Conservation (phyloP, 2,888 invertebrate species). For the Neelides folsomi region DNA sequence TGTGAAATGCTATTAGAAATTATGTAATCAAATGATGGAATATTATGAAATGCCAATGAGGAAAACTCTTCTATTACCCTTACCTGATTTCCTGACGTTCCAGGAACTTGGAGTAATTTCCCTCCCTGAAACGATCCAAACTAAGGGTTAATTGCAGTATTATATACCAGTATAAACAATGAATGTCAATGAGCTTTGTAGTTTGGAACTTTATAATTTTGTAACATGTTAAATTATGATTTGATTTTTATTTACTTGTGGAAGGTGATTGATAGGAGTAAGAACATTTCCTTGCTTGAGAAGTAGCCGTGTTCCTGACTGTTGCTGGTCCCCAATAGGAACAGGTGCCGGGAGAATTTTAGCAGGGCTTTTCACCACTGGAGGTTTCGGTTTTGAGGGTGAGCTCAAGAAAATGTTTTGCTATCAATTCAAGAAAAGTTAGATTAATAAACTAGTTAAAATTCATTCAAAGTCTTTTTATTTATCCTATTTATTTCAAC, state of each 20-base stretch:
- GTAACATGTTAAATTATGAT: no score
- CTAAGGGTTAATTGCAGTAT: background rate
- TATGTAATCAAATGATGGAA: background rate
- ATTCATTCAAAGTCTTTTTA: background rate
- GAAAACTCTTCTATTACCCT: no score
- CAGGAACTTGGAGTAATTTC: constrained; percentile 14
- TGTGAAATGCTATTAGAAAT: background rate
- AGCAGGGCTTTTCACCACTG: constrained; percentile 53
- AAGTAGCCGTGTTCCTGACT: constrained; percentile 39
- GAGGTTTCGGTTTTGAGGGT: constrained; percentile 37
- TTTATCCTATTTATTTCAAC: background rate
- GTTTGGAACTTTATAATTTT: no score
- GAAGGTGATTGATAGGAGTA: constrained; percentile 11
- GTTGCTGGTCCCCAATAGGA: constrained; percentile 32
- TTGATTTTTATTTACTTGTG: no score
- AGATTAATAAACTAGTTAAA: background rate
- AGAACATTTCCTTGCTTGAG: constrained; percentile 37
- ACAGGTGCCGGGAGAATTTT: constrained; percentile 54
- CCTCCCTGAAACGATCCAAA: constrained; percentile 30
- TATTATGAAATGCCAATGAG: background rate
- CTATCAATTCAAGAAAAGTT: constrained; percentile 2
- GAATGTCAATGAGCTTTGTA: background rate
- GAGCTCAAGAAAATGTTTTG: constrained; percentile 20
- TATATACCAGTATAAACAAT: background rate
- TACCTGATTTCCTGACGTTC: constrained; percentile 15